These are phyloP conservation scores for Lucilia cuprina DNA, from an alignment of 1,140 invertebrate genomes.

Conservation along the genomic window DNA sequence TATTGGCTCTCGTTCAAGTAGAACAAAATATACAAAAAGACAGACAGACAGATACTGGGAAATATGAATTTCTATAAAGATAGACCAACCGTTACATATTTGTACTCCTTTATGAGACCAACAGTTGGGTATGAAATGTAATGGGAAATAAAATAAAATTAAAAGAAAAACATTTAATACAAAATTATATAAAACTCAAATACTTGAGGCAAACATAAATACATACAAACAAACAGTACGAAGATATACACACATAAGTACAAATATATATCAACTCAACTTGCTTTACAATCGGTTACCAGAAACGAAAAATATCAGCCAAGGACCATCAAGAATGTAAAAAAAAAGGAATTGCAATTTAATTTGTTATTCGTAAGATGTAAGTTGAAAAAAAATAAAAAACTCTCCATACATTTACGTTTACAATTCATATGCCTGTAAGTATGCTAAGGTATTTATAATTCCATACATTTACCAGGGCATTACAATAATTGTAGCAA, in stretches of 20 bases:
- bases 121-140: neutral
- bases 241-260: neutral
- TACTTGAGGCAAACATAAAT: neutral
- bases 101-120: neutral
- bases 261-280: neutral
- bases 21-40: neutral
- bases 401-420: neutral
- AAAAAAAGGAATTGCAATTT: constrained; percentile 23
- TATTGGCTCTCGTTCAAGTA: constrained; percentile 5
- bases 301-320: neutral
- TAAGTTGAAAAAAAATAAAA: neutral
- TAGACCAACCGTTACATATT: too few species aligned
- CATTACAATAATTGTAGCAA: neutral
- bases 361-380: constrained; percentile 26
- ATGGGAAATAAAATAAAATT: constrained; percentile 18
- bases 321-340: neutral
- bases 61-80: too few species aligned
- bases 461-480: neutral
- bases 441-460: too few species aligned
- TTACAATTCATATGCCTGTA: too few species aligned
- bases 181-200: neutral
- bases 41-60: neutral
- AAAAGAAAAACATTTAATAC: constrained; percentile 20
- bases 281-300: neutral
- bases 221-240: neutral